Base-by-base conservation (phyloP, 2,113 vertebrate genomes). In the Ranitomeya variabilis region DNA sequence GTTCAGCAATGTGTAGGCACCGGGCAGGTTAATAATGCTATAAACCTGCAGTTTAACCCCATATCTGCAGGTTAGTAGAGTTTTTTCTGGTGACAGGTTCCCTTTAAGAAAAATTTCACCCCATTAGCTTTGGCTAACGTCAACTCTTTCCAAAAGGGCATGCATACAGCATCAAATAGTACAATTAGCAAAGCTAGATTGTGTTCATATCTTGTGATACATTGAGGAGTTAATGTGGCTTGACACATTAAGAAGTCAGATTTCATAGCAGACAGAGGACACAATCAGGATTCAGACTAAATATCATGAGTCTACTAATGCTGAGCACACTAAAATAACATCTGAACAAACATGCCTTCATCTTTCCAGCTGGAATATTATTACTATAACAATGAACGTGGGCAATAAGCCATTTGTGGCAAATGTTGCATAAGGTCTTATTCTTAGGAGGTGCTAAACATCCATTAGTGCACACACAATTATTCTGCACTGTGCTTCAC, bases 351-450 rank as follows among this genome's bases (percentile, higher is more conserved):
- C 79, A 80, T 59, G 31, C 79, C 59, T 69, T 69, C n/a, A 54
- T 67, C 69, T 60, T 83, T 54, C 81, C 81, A 54, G 81, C 21
- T 52, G 64, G 51, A 45, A 52, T 83, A 83, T 66, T 67, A 83
- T 52, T 83, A 67, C 64, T 69, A 54, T 54, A 83, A 45, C 59
- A 82, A 82, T 64, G 31, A 82, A 18, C 15, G 6, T 12, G 54
- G 12, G 45, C 26, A 83, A 83, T 83, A 51, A 83, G 64, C 64
- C 19, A 55, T 83, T 82, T 67, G 62, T 69, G 13, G 81, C 19
- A 54, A 67, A 83, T 83, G 81, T 83, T 52, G 51, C 81, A 67
- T 67, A 69, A 51, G 80, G 45, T 81, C 37, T 67, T 67, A 69
- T 83, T 67, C 21, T 64, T 83, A 11, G 19, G 10, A 21, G 60